phyloP scores from a whole-genome alignment of 1,140 invertebrate genomes.

The Heliconius congener region DNA sequence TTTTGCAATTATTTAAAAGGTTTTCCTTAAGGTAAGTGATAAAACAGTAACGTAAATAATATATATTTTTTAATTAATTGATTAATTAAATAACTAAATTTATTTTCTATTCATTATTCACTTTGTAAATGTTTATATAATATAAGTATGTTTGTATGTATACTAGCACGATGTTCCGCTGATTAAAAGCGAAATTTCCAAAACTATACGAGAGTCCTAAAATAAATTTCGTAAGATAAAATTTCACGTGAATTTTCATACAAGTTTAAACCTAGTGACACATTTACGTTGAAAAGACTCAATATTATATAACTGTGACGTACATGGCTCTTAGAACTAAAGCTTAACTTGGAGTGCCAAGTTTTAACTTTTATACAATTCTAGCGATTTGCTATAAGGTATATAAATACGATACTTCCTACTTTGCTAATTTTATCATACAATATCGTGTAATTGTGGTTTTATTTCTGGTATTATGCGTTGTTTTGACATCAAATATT shows the following conservation, averaged over 20 bases:
- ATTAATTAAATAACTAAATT: no score
- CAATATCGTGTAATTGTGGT: background rate
- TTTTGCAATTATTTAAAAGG: no score
- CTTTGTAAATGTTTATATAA: no score
- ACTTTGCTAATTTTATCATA: background rate
- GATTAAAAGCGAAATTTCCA: background rate
- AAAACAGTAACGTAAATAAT: no score
- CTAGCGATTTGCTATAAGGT: background rate
- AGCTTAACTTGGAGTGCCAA: constrained; percentile 1
- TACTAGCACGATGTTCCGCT: no score
- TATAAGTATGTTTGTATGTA: no score
- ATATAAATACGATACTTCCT: background rate
- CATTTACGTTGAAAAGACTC: background rate
- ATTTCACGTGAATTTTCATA: background rate
- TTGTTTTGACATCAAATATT: background rate
- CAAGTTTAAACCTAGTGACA: background rate
- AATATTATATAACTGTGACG: constrained; percentile 4
- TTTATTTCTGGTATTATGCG: no score
- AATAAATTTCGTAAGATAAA: background rate
- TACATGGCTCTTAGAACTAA: background rate
- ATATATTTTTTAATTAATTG: no score
- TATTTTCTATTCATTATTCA: no score
- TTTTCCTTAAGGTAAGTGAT: no score
- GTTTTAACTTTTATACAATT: background rate
- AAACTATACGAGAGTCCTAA: background rate